Conservation (phyloP, 2,113 vertebrate genomes). For the Eublepharis macularius region DNA sequence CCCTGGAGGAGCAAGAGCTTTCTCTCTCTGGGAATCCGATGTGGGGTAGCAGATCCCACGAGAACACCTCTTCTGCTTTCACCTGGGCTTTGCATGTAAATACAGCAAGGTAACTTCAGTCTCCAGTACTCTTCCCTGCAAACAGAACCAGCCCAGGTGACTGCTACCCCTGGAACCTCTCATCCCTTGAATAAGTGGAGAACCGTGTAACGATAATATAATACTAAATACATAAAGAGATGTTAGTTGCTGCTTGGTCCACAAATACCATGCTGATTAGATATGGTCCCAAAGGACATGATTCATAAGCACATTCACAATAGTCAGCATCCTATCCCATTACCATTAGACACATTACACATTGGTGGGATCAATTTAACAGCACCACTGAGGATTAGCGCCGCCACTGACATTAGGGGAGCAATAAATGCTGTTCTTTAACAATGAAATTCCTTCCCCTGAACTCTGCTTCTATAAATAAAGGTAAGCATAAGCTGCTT, state of each 20-base stretch:
- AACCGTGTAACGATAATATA: not conserved
- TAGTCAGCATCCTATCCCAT: not conserved
- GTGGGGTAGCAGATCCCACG: too few relatives aligned
- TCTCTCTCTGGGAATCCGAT: too few relatives aligned
- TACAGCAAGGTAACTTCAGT: too few relatives aligned
- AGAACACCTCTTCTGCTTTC: too few relatives aligned
- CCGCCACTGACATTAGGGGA: fast-evolving
- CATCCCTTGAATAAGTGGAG: too few relatives aligned
- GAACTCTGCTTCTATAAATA: conserved; percentile 15
- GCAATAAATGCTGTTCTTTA: not conserved
- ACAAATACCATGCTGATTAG: not conserved
- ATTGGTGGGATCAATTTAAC: fast-evolving
- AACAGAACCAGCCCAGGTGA: too few relatives aligned
- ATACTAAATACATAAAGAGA: not conserved
- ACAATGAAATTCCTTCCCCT: not conserved
- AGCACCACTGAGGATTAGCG: not conserved
- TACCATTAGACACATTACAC: too few relatives aligned
- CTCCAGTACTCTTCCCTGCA: too few relatives aligned
- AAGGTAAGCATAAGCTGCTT: not conserved
- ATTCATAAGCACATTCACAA: not conserved
- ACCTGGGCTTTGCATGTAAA: too few relatives aligned
- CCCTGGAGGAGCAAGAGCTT: too few relatives aligned
- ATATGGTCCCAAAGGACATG: not conserved
- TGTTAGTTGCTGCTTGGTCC: not conserved
- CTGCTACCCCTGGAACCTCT: too few relatives aligned